phyloP scores from a whole-genome alignment of 2,797 vertebrate genomes.

The Onychomys arenicola region DNA sequence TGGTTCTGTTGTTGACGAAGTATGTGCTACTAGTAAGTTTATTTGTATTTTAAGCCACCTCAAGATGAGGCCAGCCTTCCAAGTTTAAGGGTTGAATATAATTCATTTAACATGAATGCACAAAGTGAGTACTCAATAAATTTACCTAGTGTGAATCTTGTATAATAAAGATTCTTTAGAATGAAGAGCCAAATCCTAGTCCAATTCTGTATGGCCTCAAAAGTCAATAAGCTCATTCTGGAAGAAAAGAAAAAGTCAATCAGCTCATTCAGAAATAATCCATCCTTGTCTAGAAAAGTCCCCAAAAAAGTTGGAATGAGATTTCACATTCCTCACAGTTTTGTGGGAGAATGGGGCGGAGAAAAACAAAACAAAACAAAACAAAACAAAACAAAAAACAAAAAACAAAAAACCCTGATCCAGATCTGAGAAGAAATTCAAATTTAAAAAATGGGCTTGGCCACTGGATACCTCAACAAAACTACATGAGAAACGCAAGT shows the following conservation, averaged over 20 bases:
- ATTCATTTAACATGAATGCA: not conserved
- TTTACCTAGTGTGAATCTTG: not conserved
- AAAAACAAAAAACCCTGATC: not conserved
- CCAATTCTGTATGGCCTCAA: not conserved
- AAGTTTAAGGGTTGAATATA: not conserved
- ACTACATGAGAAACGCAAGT: not conserved
- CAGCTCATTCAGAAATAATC: not conserved
- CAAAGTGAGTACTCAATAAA: not conserved
- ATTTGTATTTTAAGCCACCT: not conserved
- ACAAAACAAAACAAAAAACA: not conserved
- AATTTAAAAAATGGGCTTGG: not conserved
- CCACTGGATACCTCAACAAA: not conserved
- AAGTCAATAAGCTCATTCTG: not conserved
- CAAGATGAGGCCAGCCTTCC: not conserved
- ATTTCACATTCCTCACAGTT: not conserved
- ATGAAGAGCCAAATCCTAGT: not conserved
- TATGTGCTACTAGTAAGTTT: not conserved
- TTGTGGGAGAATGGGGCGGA: not conserved
- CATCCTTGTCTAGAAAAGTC: not conserved
- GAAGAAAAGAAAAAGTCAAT: not conserved
- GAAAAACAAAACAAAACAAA: too few relatives aligned
- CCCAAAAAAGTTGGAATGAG: not conserved
- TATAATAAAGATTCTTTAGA: conserved; percentile 14
- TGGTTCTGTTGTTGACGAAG: not conserved
- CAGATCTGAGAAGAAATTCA: conserved; percentile 42